phyloP scores from a whole-genome alignment of 2,113 vertebrate genomes.

The Maccullochella peelii region DNA sequence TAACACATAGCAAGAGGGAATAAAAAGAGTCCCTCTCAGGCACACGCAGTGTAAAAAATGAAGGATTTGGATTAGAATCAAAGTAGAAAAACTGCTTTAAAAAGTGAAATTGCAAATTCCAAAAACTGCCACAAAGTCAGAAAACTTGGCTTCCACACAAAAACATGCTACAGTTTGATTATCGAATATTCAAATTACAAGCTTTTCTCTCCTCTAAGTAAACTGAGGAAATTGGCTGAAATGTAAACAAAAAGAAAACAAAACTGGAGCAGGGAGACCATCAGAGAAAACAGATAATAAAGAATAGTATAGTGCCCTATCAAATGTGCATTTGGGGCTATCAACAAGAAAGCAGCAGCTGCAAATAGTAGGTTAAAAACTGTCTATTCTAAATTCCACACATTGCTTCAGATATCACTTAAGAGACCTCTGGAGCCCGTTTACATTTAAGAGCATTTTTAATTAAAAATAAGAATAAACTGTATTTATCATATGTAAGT shows the following conservation, averaged over 20 bases:
- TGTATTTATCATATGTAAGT: no score
- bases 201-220: no score
- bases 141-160: neutral
- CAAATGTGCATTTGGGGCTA: neutral
- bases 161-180: neutral
- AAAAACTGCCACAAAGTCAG: neutral
- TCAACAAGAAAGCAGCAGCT: neutral
- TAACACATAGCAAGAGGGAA: conserved; percentile 3
- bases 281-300: neutral
- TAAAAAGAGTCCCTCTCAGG: neutral
- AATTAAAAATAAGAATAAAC: neutral
- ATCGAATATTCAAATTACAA: neutral
- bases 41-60: neutral
- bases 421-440: neutral
- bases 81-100: neutral
- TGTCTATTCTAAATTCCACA: neutral
- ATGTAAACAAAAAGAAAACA: neutral
- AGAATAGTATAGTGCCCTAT: neutral
- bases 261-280: neutral
- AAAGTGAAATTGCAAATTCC: neutral
- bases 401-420: neutral
- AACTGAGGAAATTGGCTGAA: neutral
- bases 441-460: neutral
- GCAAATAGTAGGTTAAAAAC: neutral
- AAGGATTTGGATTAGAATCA: no score